phyloP scores from a whole-genome alignment of 1,140 invertebrate species.

The Coptotermes formosanus region DNA sequence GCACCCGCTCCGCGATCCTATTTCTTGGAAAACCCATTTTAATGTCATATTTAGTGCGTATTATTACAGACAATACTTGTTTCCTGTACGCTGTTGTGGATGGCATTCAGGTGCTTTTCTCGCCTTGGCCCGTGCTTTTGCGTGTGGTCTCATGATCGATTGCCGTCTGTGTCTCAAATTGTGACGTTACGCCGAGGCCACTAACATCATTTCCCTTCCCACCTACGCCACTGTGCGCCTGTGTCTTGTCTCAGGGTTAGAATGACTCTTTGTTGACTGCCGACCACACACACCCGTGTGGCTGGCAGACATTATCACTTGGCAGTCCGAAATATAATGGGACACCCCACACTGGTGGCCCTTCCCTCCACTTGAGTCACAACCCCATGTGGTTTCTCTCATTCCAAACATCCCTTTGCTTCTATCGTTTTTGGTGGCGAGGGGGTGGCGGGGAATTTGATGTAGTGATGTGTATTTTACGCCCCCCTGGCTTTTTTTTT shows the following conservation, averaged over 20 bases:
- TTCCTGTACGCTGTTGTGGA: too few relatives aligned
- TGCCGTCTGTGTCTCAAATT: background rate
- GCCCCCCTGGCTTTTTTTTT: background rate
- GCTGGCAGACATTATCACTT: background rate
- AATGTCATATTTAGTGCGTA: too few relatives aligned
- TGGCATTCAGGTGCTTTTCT: too few relatives aligned
- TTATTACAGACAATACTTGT: too few relatives aligned
- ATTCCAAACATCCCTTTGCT: background rate
- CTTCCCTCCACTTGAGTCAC: background rate
- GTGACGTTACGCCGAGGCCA: background rate
- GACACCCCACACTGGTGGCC: background rate
- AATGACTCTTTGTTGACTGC: background rate
- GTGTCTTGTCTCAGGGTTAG: background rate
- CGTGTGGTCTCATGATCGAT: too few relatives aligned
- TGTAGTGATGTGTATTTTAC: background rate
- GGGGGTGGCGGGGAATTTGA: background rate
- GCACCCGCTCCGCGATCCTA: too few relatives aligned
- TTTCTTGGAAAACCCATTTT: too few relatives aligned
- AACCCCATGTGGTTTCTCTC: conserved; percentile 7
- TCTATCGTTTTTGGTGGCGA: too few relatives aligned
- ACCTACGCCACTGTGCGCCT: background rate
- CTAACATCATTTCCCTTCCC: background rate
- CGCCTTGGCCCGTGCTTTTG: too few relatives aligned
- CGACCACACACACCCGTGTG: background rate
- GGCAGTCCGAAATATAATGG: background rate